Conservation (phyloP, 2,888 invertebrate species). For the Labia minor region DNA sequence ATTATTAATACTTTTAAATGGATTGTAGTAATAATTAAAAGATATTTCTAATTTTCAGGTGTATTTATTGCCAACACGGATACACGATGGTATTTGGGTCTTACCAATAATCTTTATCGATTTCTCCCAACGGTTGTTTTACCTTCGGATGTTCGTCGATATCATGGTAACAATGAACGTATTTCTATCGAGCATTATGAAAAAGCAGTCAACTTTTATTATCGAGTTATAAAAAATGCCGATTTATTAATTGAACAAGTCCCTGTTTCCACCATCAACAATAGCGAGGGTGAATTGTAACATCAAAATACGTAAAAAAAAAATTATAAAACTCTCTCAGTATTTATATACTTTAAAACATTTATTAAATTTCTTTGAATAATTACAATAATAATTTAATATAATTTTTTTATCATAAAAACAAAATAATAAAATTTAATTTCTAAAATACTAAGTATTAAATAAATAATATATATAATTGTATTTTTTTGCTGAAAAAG, state of each 20-base stretch:
- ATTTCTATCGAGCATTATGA: slow-evolving; percentile 38
- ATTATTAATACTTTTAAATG: no score
- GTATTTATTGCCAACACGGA: slow-evolving; percentile 38
- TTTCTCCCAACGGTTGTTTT: slow-evolving; percentile 34
- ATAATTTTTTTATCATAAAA: not conserved
- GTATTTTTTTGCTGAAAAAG: not conserved
- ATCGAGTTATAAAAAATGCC: slow-evolving; percentile 38
- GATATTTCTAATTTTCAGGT: slow-evolving; percentile 25
- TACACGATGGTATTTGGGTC: slow-evolving; percentile 36
- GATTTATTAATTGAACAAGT: slow-evolving; percentile 29
- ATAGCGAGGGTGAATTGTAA: slow-evolving; percentile 24
- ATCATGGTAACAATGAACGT: slow-evolving; percentile 42
- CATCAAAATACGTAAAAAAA: slow-evolving; percentile 16
- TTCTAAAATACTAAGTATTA: no score
- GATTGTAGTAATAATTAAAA: not conserved
- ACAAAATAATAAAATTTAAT: no score
- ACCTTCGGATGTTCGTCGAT: slow-evolving; percentile 33
- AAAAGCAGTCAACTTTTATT: slow-evolving; percentile 39
- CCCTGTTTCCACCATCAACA: slow-evolving; percentile 23
- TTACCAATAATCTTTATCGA: slow-evolving; percentile 38
- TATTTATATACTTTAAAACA: not conserved
- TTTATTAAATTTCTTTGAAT: not conserved
- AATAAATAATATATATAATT: no score
- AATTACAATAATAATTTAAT: no score
- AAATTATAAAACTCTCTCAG: no score